Evolutionary conservation across 2,797 vertebrate genomes (phyloP), one percentile per base, ranked within the genome.

Genomic region (Menidia menidia): DNA sequence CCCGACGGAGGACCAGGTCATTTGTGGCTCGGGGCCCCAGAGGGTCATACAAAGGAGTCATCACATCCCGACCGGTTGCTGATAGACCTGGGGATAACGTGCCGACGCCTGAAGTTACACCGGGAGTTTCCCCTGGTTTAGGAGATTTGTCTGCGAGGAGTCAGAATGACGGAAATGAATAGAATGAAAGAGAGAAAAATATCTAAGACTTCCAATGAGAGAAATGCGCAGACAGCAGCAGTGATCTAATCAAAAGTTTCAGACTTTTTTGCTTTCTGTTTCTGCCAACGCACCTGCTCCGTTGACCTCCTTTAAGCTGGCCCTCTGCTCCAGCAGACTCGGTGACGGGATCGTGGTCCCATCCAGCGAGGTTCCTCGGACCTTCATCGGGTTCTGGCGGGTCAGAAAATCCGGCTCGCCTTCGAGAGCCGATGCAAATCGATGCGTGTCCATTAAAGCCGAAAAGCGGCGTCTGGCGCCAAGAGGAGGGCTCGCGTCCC

Each of bases 381-480:
- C 74, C 81, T 89, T 95, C 55, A 90, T 63, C 15, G 87, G 89
- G 54, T 86, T 89, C 77, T 94, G 95, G 15, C 90, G 92, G 47
- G 93, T 80, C 18, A 87, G 76, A 16, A 77, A 80, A 54, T 96
- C 96, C 1, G 85, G 77, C 57, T 97, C 95, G 0, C 93, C 93
- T 67, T 97, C 96, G 6, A 93, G 89, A 0, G 95, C 90, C 0
- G 94, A 92, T 8, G 94, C 95, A 60, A 97, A 97, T 13, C 96
- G 95, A 73, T 95, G 96, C 0, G 96, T 96, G 69, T 98, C 97
- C 92, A 97, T 94, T 64, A 98, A 89, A 0, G 96, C 96, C 0
- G 97, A 97, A 88, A 97, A 97, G 0, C 97, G 94, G 0, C 96
- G 92, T 0, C 96, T 94, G 3, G 96, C 95, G 0, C 96, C 96